phyloP scores from a whole-genome alignment of 1,140 invertebrate species.

The Dendroctonus valens region DNA sequence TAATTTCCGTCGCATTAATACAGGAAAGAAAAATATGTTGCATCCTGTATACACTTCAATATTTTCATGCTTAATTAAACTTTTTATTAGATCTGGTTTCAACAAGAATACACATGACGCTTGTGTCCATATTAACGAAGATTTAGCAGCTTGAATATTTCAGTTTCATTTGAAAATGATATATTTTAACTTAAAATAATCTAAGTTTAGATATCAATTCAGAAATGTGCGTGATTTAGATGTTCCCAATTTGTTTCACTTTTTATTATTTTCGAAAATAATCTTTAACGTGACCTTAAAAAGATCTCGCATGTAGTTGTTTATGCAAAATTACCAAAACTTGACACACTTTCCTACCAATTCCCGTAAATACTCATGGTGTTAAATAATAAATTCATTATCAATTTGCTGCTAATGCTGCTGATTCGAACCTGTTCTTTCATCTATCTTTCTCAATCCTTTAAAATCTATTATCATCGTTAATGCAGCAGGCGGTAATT shows the following conservation, averaged over 20 bases:
- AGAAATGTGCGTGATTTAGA: too few relatives aligned
- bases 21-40: slow-evolving; percentile 1
- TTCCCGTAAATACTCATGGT: neutral
- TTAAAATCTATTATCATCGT: slow-evolving; percentile 8
- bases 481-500: slow-evolving; percentile 9
- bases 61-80: neutral
- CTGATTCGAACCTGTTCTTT: slow-evolving; percentile 10
- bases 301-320: too few relatives aligned
- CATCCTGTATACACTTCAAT: neutral
- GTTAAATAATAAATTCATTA: slow-evolving; percentile 25
- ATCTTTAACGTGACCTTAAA: too few relatives aligned
- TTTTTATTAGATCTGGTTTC: slow-evolving; percentile 18
- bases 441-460: slow-evolving; percentile 2
- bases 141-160: too few relatives aligned
- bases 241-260: too few relatives aligned
- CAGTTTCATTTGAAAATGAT: too few relatives aligned
- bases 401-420: slow-evolving; percentile 12
- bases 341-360: too few relatives aligned
- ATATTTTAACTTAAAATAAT: too few relatives aligned
- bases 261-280: too few relatives aligned
- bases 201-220: too few relatives aligned
- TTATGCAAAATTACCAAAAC: too few relatives aligned
- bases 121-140: too few relatives aligned
- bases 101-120: slow-evolving; percentile 3
- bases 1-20: neutral